Conservation (phyloP, 2,113 vertebrate species). For the Malurus elegans region DNA sequence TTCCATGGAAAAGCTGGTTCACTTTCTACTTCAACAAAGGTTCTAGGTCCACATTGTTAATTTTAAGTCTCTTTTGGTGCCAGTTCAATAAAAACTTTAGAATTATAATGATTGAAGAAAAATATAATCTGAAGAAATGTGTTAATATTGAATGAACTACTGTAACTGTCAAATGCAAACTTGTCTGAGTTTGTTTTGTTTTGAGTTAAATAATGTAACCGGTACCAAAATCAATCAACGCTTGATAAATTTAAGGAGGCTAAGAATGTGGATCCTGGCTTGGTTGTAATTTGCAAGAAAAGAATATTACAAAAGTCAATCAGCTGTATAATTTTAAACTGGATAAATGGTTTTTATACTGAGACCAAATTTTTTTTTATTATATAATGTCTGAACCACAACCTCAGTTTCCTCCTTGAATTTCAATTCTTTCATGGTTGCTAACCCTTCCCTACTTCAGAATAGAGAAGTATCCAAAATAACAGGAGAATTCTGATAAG, state of each 20-base stretch:
- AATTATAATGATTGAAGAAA: neutral
- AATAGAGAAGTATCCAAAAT: neutral
- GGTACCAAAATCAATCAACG: conserved; percentile 8
- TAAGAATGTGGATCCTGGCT: conserved; percentile 11
- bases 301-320: neutral
- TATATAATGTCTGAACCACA: conserved; percentile 33
- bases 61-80: neutral
- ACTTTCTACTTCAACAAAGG: neutral
- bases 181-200: neutral
- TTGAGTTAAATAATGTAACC: neutral
- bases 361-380: neutral
- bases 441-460: neutral
- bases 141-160: neutral
- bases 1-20: neutral
- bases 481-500: neutral
- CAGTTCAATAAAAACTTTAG: neutral
- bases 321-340: conserved; percentile 7
- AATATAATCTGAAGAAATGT: neutral
- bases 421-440: neutral
- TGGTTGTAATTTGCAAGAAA: neutral
- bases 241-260: neutral
- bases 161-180: neutral
- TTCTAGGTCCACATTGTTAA: neutral
- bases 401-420: neutral
- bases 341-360: neutral